Conservation (phyloP, 2,113 vertebrate genomes). For the Brachirus orientalis region DNA sequence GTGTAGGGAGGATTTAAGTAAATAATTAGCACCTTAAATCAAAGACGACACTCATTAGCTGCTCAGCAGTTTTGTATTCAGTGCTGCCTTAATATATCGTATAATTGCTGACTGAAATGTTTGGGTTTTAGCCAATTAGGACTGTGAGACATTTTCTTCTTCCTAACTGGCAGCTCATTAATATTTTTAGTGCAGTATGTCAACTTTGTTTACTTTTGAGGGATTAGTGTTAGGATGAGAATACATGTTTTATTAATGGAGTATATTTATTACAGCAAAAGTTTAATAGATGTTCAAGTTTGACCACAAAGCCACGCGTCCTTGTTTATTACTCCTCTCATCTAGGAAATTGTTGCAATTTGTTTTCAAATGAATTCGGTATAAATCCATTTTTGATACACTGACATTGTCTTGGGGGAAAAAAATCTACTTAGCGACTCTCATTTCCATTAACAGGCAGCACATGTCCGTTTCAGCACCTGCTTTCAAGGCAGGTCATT, state of each 20-base stretch:
- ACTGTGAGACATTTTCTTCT: neutral
- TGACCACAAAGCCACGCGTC: neutral
- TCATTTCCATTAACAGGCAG: neutral
- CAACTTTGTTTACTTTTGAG: neutral
- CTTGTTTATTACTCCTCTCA: neutral
- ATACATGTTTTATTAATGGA: neutral
- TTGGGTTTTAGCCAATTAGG: neutral
- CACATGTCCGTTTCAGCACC: neutral
- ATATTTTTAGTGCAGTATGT: neutral
- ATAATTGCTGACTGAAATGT: neutral
- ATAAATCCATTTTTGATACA: neutral
- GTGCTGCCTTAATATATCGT: neutral
- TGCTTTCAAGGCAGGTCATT: conserved; percentile 7
- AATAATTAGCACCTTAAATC: conserved; percentile 16
- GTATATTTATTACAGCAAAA: neutral
- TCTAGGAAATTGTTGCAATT: neutral
- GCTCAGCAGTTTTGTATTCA: conserved; percentile 2
- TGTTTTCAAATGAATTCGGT: conserved; percentile 5
- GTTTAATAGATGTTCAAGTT: neutral
- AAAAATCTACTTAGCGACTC: neutral
- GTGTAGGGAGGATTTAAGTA: conserved; percentile 18
- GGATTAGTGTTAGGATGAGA: neutral
- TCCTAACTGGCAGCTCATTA: neutral
- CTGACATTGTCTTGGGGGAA: too few relatives aligned
- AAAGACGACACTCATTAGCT: conserved; percentile 1